Base-by-base conservation (phyloP, 2,888 invertebrate species). In the Zeuzera pyrina region DNA sequence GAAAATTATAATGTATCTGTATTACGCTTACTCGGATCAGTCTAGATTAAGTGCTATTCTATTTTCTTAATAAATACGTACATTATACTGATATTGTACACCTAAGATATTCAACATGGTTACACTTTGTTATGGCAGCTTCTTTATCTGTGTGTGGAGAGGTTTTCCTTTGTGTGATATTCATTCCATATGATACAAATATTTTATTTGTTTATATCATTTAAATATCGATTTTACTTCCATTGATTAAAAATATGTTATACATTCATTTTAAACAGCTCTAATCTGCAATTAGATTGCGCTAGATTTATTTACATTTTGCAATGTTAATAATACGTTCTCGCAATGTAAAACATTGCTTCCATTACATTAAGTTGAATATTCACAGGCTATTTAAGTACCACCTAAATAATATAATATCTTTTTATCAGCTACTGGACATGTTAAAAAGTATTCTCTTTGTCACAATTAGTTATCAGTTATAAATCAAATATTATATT, bases 1-100 rank as follows among this genome's bases (percentile, higher is more conserved):
- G 78, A 79, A 70, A 66, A 69, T 65, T 50, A 47, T 65, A 66
- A 58, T 65, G 63, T 60, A 74, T 81, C 78, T 79, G 69, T 74
- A 78, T 76, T 79, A 81, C 81, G 81, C 81, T 83, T 81, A 83
- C 76, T 78, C 70, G 79, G 78, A 81, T 63, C 83, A 83, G 67
- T 76, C 63, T 78, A 81, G 74, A 69, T 55, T 77, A 79, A 81
- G 76, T 77, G 76, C 79, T 78, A 74, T 61, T 76, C 78, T 79
- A 79, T 79, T 79, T 78, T 79, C 71, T 68, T 79, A 79, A 24
- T 70, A 64, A 67, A 73, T 72, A 76, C 69, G 71, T 74, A 77
- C 70, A 54, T 67, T 63, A 65, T 57, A 56, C 50, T 57, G 52
- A 19, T 57, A 57, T 51, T 50, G 46, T 60, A 52, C 19, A 60